Evolutionary conservation across 1,140 invertebrate genomes (phyloP).

Genomic region (Pseudoatta argentina): DNA sequence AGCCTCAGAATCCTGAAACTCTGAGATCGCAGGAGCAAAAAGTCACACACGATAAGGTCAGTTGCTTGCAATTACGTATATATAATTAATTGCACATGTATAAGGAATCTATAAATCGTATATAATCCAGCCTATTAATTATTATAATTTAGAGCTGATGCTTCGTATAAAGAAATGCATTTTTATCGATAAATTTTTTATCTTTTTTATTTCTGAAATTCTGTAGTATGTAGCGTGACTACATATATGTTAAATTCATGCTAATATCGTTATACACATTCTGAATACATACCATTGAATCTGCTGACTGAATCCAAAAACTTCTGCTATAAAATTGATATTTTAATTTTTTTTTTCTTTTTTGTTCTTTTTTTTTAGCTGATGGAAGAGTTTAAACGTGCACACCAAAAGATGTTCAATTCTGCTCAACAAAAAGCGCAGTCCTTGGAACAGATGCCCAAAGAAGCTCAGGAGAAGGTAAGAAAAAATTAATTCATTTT

Average conservation of each 20-base stretch:
- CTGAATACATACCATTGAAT: neutral
- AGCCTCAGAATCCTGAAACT: conserved; percentile 78
- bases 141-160: too few relatives aligned
- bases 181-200: too few relatives aligned
- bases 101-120: neutral
- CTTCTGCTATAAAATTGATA: neutral
- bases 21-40: conserved; percentile 82
- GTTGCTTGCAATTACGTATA: conserved; percentile 37
- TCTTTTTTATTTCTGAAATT: too few relatives aligned
- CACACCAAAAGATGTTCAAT: conserved; percentile 94
- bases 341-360: neutral
- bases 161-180: too few relatives aligned
- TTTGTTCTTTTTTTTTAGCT: conserved; percentile 85
- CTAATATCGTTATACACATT: too few relatives aligned
- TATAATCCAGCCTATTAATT: neutral
- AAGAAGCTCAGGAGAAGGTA: conserved; percentile 77
- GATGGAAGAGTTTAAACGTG: conserved; percentile 95
- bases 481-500: conserved; percentile 26
- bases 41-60: conserved; percentile 84
- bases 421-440: conserved; percentile 80
- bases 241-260: too few relatives aligned
- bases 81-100: neutral
- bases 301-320: neutral
- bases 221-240: too few relatives aligned
- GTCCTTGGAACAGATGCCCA: conserved; percentile 66